Base-by-base conservation (phyloP, 64 coral and sea anemone genomes). In the Actinia tenebrosa region DNA sequence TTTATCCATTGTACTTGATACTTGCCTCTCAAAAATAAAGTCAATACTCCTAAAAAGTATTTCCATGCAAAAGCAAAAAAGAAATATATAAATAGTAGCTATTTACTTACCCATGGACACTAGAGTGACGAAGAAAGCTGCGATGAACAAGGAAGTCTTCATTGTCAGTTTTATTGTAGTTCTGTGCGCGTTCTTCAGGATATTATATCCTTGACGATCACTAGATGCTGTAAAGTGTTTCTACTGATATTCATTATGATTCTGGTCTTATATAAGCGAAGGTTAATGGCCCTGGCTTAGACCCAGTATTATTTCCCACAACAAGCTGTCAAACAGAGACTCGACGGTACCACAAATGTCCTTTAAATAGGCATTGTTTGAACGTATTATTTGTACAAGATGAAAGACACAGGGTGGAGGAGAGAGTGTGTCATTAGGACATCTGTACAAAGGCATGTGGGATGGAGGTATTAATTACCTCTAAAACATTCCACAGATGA, bases 301-400 rank as follows among this genome's bases (percentile, higher is more conserved):
- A 26, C 69, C 69, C 69, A 75, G 69, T 75, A 75, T 75, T 75
- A 42, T 75, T 27, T 10, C 69, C 69, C 69, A 2, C 42, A 75
- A 75, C 23, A 42, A 75, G 13, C 69, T 75, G 69, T 75, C 69
- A 75, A 75, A 42, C 69, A 75, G 11, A 75, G 69, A 75, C 69
- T 30, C 10, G 9, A 75, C 0, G 69, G 69, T 75, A 75, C 26
- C 69, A 30, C 1, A 0, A 72, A 72, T n/a, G 69, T 75, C 23
- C 23, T 75, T 75, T 75, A 42, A 75, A 75, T 42, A 75, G 26
- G 18, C 11, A 42, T 75, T 75, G 69, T 75, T 75, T 42, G 26
- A 7, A 75, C 10, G n/a, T 20, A 66, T 66, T n/a, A 0, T 66
- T 66, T 66, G 19, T 11, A 58, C 56, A 23, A 66, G 63, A 5